Evolutionary conservation across 2,888 invertebrate species (phyloP).

Genomic region (Malthinus flaveolus): DNA sequence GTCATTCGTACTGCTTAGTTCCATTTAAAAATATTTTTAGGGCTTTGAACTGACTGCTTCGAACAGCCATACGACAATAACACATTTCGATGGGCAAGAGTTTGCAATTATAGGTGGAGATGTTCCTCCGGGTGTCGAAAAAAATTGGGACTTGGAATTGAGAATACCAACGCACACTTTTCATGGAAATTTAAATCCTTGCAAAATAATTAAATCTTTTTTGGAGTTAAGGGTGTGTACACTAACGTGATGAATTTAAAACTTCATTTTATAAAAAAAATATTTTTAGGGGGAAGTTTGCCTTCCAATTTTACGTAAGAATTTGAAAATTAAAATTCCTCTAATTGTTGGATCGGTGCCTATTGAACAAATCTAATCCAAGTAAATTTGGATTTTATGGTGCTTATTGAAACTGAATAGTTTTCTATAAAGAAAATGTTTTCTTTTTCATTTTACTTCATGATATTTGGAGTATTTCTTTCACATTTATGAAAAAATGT

Average conservation of each 20-base stretch:
- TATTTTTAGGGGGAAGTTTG: conserved; percentile 12
- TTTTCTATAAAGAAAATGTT: too few species aligned
- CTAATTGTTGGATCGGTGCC: conserved; percentile 10
- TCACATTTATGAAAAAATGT: too few species aligned
- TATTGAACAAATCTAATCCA: background rate
- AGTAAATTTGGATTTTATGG: too few species aligned
- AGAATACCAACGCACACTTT: conserved; percentile 9
- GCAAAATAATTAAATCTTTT: conserved; percentile 7
- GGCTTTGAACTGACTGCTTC: background rate
- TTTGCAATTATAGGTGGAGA: conserved; percentile 4
- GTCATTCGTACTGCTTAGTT: background rate
- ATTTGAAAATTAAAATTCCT: conserved; percentile 3
- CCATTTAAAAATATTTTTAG: background rate
- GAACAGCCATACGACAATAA: background rate
- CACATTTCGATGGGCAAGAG: background rate
- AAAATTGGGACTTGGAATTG: conserved; percentile 15
- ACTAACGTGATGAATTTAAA: background rate
- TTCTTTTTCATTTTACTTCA: too few species aligned
- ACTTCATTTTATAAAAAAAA: background rate
- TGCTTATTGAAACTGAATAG: too few species aligned
- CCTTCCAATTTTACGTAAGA: conserved; percentile 10
- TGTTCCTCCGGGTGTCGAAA: background rate
- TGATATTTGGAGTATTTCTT: too few species aligned
- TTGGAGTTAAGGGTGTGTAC: conserved; percentile 15
- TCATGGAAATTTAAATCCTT: background rate